Conservation (phyloP, 2,888 invertebrate species). For the Tupiocoris notatus region DNA sequence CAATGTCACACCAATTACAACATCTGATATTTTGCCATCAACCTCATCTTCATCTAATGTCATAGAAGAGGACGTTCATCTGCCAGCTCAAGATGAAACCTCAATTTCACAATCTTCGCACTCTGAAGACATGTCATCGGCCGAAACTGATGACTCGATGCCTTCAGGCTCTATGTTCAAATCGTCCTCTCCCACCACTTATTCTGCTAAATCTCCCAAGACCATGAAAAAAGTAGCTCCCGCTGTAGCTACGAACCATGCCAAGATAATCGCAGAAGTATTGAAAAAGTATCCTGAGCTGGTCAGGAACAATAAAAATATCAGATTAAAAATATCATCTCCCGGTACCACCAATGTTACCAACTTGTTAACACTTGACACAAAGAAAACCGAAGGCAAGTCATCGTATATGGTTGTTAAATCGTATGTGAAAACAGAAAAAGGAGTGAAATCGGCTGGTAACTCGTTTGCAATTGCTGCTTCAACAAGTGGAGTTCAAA, state of each 20-base stretch:
- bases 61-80: background rate
- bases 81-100: background rate
- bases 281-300: constrained; percentile 84
- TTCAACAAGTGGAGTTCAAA: constrained; percentile 32
- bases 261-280: constrained; percentile 77
- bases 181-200: background rate
- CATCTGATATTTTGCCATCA: background rate
- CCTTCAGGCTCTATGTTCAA: background rate
- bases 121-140: background rate
- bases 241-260: constrained; percentile 61
- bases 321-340: constrained; percentile 75
- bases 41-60: background rate
- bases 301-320: constrained; percentile 82
- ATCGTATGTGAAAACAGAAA: constrained; percentile 49
- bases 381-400: constrained; percentile 43
- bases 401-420: constrained; percentile 58
- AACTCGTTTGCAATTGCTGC: constrained; percentile 47
- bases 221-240: constrained; percentile 12
- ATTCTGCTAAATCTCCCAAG: constrained; percentile 8
- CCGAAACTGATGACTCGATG: background rate
- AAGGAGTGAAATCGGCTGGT: constrained; percentile 50
- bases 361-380: constrained; percentile 38
- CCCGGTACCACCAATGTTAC: constrained; percentile 41
- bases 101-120: background rate
- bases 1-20: background rate